Evolutionary conservation across 2,797 vertebrate species (phyloP).

Genomic region (Anisognathus igniventris): DNA sequence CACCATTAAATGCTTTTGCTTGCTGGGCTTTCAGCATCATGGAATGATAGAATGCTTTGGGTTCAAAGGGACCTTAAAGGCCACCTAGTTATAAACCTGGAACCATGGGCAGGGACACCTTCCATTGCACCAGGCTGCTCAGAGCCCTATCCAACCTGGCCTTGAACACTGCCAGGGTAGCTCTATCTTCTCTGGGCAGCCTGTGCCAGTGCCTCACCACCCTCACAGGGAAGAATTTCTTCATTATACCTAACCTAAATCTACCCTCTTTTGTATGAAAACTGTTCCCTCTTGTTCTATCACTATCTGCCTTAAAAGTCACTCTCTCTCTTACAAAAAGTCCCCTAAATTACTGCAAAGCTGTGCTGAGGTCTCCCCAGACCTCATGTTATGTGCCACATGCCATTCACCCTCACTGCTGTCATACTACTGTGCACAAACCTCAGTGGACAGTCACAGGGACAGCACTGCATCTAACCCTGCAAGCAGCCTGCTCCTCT

Average conservation of each 20-base stretch:
- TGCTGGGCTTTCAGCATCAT: neutral
- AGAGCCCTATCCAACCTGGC: neutral
- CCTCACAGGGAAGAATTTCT: neutral
- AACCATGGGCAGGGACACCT: neutral
- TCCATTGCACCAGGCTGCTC: neutral
- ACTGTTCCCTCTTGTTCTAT: neutral
- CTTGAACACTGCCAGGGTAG: neutral
- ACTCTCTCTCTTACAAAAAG: neutral
- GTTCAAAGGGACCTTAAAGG: neutral
- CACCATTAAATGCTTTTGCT: neutral
- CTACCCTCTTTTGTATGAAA: neutral
- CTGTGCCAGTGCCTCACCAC: neutral
- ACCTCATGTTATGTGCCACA: accelerated
- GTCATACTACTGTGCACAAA: neutral
- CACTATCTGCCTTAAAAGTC: neutral
- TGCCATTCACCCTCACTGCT: neutral
- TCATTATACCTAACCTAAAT: neutral
- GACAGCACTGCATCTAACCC: neutral
- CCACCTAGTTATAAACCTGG: neutral
- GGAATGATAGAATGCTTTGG: neutral
- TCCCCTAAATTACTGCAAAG: neutral
- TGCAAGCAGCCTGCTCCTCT: neutral
- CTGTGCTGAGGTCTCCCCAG: neutral
- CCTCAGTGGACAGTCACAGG: neutral
- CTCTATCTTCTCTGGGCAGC: neutral